Evolutionary conservation across 2,113 vertebrate species (phyloP), one percentile per base, ranked within the genome.

Genomic region (Trematomus loennbergii): DNA sequence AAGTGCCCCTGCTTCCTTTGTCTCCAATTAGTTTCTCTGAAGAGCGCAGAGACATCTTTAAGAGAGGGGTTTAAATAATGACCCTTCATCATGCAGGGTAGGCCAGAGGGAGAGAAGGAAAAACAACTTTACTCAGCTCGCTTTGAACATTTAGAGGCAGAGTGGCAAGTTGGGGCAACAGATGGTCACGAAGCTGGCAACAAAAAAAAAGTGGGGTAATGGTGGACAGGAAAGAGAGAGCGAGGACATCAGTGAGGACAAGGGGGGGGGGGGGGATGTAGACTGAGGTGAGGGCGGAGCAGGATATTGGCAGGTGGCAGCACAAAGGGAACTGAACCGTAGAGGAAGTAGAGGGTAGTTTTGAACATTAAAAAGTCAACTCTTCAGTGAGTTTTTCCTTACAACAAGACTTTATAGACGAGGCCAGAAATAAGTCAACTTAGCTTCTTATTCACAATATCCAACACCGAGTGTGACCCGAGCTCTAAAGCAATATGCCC

Each of bases 11-110:
- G 78, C 80, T 92, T 93, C 90, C 86, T 94, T 94, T 92, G 94
- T 94, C 93, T 95, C 88, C 93, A 94, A 95, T 94, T 95, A 95
- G 93, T 89, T 91, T 94, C 87, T 93, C 86, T 86, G 90, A 92
- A 86, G 89, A 90, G 85, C 49, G 57, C 50, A 77, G 86, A 91
- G 90, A 87, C 91, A 90, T 92, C 89, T 92, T 94, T 91, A 94
- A 94, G 85, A 92, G 90, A 83, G 82, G 89, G 89, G 87, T 91
- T 93, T 90, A 90, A 94, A 93, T 94, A 94, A 95, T 95, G 90
- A 94, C 93, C 92, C 88, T 89, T 93, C 94, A 94, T 94, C 91
- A 92, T 80, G 64, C 78, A 68, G 45, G 60, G 79, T 69, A 85
- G 85, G 82, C 87, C 86, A 85, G 78, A 74, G 87, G 88, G 78